These are phyloP conservation scores for Meghimatium bilineatum DNA, from an alignment of 2,888 invertebrate genomes.

Conservation along the genomic window DNA sequence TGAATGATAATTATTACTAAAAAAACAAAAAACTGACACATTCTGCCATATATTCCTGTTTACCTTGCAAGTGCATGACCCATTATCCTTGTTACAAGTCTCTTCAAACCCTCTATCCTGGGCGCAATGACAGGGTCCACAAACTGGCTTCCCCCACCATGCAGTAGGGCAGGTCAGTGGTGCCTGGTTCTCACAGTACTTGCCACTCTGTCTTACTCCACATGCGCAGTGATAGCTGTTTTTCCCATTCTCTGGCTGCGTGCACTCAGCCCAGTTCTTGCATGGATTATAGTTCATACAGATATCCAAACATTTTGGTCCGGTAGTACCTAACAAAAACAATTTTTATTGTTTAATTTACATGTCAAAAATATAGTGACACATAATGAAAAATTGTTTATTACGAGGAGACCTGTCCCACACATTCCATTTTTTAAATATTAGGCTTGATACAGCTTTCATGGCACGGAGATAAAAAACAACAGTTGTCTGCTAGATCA, in stretches of 20 bases:
- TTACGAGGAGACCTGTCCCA: too few species aligned
- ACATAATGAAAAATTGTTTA: too few species aligned
- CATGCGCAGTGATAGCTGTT: slow-evolving; percentile 90
- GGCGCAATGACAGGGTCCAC: slow-evolving; percentile 95
- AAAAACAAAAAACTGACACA: not conserved
- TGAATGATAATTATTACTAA: not conserved
- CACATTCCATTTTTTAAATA: too few species aligned
- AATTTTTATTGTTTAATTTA: not conserved
- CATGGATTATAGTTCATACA: slow-evolving; percentile 88
- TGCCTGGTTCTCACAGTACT: slow-evolving; percentile 77
- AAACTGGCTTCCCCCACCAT: slow-evolving; percentile 96
- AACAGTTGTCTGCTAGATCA: too few species aligned
- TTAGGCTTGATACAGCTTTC: too few species aligned
- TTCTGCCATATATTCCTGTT: slow-evolving; percentile 54
- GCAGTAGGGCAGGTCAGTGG: slow-evolving; percentile 86
- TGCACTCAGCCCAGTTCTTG: slow-evolving; percentile 85
- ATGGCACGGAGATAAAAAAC: too few species aligned
- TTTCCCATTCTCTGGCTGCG: slow-evolving; percentile 54
- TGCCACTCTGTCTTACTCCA: slow-evolving; percentile 82
- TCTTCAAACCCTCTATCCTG: slow-evolving; percentile 90
- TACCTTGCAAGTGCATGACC: slow-evolving; percentile 92
- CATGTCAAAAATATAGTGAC: too few species aligned
- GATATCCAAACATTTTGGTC: slow-evolving; percentile 84
- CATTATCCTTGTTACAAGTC: slow-evolving; percentile 91
- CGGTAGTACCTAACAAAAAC: slow-evolving; percentile 76